Percentiles rank a stretch among this genome's conserved stretches.
Conservation (phyloP, 2,888 invertebrate species). For the Tenthredo livida region DNA sequence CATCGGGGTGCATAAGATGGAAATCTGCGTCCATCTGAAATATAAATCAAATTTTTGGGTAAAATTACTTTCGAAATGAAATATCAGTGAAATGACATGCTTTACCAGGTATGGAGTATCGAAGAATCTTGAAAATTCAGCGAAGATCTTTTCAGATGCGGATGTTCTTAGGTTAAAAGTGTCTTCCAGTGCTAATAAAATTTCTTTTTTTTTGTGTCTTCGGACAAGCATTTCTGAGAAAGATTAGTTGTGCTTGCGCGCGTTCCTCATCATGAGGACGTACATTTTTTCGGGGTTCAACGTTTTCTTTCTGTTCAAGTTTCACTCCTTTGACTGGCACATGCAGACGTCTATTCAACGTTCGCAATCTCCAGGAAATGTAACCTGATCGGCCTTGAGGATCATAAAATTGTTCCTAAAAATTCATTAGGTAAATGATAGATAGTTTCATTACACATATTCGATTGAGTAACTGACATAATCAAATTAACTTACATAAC, state of each 20-base stretch:
- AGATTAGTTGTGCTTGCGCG: slow-evolving; percentile 6
- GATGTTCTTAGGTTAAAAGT: slow-evolving; percentile 10
- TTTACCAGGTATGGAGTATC: slow-evolving; percentile 15
- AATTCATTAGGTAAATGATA: neutral
- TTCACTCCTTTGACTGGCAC: neutral
- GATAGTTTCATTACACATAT: neutral
- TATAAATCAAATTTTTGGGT: neutral
- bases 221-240: neutral
- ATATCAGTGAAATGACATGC: neutral
- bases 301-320: neutral
- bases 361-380: slow-evolving; percentile 18
- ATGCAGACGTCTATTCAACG: neutral
- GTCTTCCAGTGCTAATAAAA: neutral
- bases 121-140: slow-evolving; percentile 17
- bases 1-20: neutral
- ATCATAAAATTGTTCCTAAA: slow-evolving; percentile 32
- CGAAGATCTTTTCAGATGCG: neutral
- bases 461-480: neutral
- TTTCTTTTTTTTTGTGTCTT: slow-evolving; percentile 11
- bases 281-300: neutral
- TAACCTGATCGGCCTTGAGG: neutral
- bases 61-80: neutral
- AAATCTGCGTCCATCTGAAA: slow-evolving; percentile 26
- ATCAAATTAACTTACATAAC: slow-evolving; percentile 29
- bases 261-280: neutral